phyloP scores from a whole-genome alignment of 2,113 vertebrate species.

The Heliornis fulica region DNA sequence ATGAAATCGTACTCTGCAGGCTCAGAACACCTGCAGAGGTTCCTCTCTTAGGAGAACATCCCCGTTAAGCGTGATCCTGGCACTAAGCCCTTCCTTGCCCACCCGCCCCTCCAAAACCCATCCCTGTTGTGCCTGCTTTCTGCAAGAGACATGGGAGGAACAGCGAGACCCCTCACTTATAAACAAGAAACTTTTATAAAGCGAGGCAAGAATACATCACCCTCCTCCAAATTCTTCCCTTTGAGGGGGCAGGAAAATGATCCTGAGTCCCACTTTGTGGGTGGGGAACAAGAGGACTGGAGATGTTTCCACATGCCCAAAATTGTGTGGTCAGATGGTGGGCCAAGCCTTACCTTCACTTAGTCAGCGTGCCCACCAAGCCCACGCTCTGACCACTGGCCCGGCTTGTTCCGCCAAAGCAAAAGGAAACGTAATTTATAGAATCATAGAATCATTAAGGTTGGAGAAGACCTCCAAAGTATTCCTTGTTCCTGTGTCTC shows the following conservation, averaged over 20 bases:
- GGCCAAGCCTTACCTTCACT: not conserved
- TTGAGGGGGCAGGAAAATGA: not conserved
- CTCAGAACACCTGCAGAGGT: not conserved
- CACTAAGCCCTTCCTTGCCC: not conserved
- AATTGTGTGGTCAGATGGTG: not conserved
- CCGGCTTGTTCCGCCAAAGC: not conserved
- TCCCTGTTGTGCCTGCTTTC: not conserved
- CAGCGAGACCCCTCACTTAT: not conserved
- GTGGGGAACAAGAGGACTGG: not conserved
- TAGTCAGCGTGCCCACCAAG: not conserved
- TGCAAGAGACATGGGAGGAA: not conserved
- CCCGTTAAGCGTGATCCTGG: not conserved
- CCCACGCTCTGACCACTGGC: not conserved
- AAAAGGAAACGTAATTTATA: not conserved
- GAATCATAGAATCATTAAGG: no score
- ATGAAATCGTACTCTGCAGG: not conserved
- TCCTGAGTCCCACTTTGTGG: not conserved
- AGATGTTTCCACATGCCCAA: not conserved
- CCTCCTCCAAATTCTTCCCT: not conserved
- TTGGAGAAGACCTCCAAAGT: no score
- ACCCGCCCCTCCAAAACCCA: not conserved
- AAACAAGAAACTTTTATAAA: not conserved
- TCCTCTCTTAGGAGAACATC: not conserved
- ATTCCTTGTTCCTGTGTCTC: not conserved
- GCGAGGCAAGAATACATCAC: not conserved